phyloP scores from a whole-genome alignment of 2,888 invertebrate species.

The Rhagonycha lutea region DNA sequence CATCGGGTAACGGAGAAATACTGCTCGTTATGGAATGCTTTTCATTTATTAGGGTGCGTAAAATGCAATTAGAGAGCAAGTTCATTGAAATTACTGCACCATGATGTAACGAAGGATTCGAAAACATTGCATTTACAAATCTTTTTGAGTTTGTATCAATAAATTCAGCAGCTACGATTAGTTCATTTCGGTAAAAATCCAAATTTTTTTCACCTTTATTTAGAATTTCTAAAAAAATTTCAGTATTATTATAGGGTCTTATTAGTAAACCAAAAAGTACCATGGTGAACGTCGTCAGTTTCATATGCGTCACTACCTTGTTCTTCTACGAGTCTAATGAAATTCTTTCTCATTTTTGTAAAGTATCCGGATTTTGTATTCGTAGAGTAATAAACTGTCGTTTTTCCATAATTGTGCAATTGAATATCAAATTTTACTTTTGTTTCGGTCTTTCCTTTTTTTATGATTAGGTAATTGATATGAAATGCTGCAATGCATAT shows the following conservation, averaged over 20 bases:
- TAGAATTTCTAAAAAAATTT: conserved; percentile 49
- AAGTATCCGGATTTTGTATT: conserved; percentile 5
- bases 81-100: conserved; percentile 59
- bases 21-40: conserved; percentile 45
- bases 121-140: conserved; percentile 54
- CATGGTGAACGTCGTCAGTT: conserved; percentile 32
- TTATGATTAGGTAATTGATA: neutral
- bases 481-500: neutral
- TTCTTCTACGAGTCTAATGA: conserved; percentile 29
- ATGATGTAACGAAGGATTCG: conserved; percentile 58
- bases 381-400: conserved; percentile 42
- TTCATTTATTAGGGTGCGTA: conserved; percentile 49
- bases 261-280: conserved; percentile 19
- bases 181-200: conserved; percentile 53
- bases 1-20: conserved; percentile 46
- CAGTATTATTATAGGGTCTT: neutral
- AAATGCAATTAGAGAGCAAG: conserved; percentile 55
- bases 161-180: conserved; percentile 58
- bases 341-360: conserved; percentile 30
- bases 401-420: conserved; percentile 45
- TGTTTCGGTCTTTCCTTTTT: neutral
- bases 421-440: conserved; percentile 33
- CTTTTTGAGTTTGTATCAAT: conserved; percentile 47
- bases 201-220: conserved; percentile 50
- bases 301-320: conserved; percentile 34